These are phyloP conservation scores for Saxidomus purpurata DNA, from an alignment of 1,140 invertebrate genomes.

Conservation along the genomic window DNA sequence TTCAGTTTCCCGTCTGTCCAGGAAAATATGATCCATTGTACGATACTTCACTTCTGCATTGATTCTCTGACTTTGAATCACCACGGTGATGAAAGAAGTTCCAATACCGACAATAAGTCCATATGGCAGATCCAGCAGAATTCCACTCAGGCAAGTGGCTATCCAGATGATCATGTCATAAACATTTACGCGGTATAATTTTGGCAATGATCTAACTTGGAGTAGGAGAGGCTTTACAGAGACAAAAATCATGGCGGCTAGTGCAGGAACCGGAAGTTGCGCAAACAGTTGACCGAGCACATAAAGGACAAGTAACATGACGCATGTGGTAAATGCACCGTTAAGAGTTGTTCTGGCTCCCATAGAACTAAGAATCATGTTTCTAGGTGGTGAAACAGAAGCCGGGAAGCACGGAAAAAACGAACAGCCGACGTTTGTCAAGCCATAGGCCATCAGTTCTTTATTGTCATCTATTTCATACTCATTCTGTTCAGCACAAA, in stretches of 20 bases:
- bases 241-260: conserved; percentile 96
- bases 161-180: conserved; percentile 78
- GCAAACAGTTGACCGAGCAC: conserved; percentile 85
- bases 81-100: conserved; percentile 63
- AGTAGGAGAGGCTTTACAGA: conserved; percentile 95
- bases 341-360: conserved; percentile 66
- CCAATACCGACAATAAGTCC: conserved; percentile 77
- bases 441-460: conserved; percentile 87
- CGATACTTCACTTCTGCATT: not conserved
- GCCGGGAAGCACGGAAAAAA: conserved; percentile 87
- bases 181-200: conserved; percentile 87
- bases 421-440: conserved; percentile 85
- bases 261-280: conserved; percentile 88
- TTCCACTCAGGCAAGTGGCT: conserved; percentile 66
- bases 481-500: conserved; percentile 84
- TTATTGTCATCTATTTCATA: conserved; percentile 86
- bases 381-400: conserved; percentile 93
- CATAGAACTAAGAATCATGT: conserved; percentile 87
- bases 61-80: conserved; percentile 45
- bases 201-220: conserved; percentile 89
- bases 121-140: conserved; percentile 74
- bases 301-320: conserved; percentile 87
- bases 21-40: conserved; percentile 28
- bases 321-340: conserved; percentile 82
- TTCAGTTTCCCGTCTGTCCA: conserved; percentile 58